Base-by-base conservation (phyloP, 2,888 invertebrate genomes). In the Diarsia dahlii region DNA sequence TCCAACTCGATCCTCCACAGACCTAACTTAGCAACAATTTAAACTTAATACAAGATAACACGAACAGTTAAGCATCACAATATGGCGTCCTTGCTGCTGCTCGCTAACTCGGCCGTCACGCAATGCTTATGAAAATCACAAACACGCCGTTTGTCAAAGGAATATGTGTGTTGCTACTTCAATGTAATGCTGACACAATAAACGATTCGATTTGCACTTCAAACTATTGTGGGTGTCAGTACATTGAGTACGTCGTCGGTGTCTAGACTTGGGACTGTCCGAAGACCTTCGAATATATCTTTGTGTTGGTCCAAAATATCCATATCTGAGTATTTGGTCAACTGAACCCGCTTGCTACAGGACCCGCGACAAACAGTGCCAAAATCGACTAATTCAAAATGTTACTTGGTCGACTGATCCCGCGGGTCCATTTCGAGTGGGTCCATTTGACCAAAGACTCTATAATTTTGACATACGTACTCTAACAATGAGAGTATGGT, bases 21-120 rank as follows among this genome's bases (percentile, higher is more conserved):
- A 52, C 23, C 34, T 20, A 79, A 58, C 50, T 60, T 67, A 77
- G 74, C 85, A 85, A 80, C 69, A 74, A 20, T 60, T 20, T 70
- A 60, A 68, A 58, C 68, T 65, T 82, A 74, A 62, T 34, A 80
- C 63, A 15, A 84, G 70, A 81, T 78, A 77, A 76, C 69, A 39
- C 69, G 15, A n/a, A 56, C 66, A 60, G 62, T 54, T 69, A 80
- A n/a, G 50, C 76, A 64, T 52, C 74, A 77, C 71, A 80, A 78
- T 82, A 81, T 72, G 69, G 5, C 70, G 83, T 76, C 85, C 85
- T 84, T 75, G 81, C 65, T 58, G 45, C 15, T 3, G 23, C 20
- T 54, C 68, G 70, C 84, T 68, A 88, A 88, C 89, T 58, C 74
- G 74, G 54, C 66, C 56, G 78, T 85, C 88, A 88, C 89, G 88